These are phyloP conservation scores for Oophaga sylvatica DNA, from an alignment of 2,797 vertebrate species.

Conservation along the genomic window DNA sequence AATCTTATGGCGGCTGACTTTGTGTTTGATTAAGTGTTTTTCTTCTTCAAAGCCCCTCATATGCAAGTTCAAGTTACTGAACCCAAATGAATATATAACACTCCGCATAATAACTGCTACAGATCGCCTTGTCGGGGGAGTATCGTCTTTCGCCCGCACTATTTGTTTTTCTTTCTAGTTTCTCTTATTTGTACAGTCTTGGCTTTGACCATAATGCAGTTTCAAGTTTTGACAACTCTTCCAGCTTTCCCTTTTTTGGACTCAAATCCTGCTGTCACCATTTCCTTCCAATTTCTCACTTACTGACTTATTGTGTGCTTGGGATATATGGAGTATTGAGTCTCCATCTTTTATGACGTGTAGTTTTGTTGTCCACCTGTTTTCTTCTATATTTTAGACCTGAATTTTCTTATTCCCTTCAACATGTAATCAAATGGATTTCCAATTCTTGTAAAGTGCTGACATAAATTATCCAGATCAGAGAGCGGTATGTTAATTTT, in stretches of 20 bases:
- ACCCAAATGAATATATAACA: conserved; percentile 48
- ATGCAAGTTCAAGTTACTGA: conserved; percentile 52
- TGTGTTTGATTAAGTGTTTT: conserved; percentile 44
- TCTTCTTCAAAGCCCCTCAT: conserved; percentile 38
- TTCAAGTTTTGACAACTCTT: conserved; percentile 19
- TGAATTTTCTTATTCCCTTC: not conserved
- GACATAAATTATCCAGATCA: not conserved
- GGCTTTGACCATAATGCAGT: conserved; percentile 30
- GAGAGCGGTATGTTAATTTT: not conserved
- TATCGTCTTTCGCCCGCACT: conserved; percentile 36
- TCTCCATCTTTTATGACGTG: not conserved
- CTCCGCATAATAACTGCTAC: conserved; percentile 38
- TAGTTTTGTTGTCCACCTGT: not conserved
- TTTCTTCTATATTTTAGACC: not conserved
- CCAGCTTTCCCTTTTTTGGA: conserved; percentile 2
- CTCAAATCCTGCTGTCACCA: not conserved
- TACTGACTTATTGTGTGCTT: conserved; percentile 2
- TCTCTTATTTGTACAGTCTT: conserved; percentile 42
- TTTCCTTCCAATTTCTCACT: conserved; percentile 19
- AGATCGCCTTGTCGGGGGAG: conserved; percentile 28
- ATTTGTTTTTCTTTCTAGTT: conserved; percentile 38
- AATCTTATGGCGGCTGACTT: not conserved
- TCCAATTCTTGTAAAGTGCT: not conserved
- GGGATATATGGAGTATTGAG: not conserved
- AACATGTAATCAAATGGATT: not conserved